These are phyloP conservation scores for Rhinogobio ventralis DNA, from an alignment of 2,797 vertebrate species.

Conservation along the genomic window DNA sequence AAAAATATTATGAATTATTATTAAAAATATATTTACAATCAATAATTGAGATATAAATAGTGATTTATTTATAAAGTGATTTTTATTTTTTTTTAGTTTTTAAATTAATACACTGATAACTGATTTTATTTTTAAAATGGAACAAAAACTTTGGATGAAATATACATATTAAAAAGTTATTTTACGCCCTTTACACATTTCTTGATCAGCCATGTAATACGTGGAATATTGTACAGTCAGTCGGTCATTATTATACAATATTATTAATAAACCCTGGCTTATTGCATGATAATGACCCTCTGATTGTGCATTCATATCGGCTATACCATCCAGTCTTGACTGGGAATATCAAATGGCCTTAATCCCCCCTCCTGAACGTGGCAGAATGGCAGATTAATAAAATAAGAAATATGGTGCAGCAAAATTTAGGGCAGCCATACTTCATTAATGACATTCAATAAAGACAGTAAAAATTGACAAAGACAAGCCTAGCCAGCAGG, in stretches of 20 bases:
- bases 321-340: constrained; percentile 12
- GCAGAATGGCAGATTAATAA: constrained; percentile 42
- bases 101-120: neutral
- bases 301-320: neutral
- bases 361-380: constrained; percentile 17
- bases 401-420: constrained; percentile 41
- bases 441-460: constrained; percentile 52
- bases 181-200: neutral
- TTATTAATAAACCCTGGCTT: neutral
- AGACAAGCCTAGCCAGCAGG: constrained; percentile 45
- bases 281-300: constrained; percentile 1
- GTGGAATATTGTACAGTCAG: neutral
- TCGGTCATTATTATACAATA: neutral
- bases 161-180: neutral
- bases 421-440: constrained; percentile 44
- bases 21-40: neutral
- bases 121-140: neutral
- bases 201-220: neutral
- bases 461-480: constrained; percentile 52
- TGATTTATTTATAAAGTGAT: neutral
- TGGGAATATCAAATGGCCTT: constrained; percentile 40
- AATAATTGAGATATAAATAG: neutral
- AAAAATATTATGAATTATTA: neutral
- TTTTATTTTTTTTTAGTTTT: neutral
- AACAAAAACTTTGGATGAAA: neutral